Percentiles rank a stretch among this genome's conserved stretches.
These are phyloP conservation scores for Spodoptera exigua DNA, from an alignment of 2,888 invertebrate genomes.

Conservation along the genomic window DNA sequence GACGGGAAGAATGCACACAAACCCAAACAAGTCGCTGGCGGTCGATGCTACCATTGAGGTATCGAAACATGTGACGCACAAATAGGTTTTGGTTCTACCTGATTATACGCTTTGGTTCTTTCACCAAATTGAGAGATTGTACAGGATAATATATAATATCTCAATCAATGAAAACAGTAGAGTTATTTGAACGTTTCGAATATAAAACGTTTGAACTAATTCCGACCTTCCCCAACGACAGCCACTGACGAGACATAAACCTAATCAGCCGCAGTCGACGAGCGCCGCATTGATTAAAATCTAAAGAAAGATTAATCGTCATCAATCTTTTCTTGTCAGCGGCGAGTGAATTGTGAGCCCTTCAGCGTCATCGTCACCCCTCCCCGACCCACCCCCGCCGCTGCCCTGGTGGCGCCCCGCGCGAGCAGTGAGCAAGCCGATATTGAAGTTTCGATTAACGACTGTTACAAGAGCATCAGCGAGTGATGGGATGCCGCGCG, in stretches of 20 bases:
- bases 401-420: not conserved
- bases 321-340: slow-evolving; percentile 57
- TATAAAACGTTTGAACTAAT: no score
- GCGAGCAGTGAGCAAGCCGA: slow-evolving; percentile 13
- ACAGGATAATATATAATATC: no score
- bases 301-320: slow-evolving; percentile 59
- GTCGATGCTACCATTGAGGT: no score
- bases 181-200: no score
- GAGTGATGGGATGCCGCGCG: not conserved
- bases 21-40: no score
- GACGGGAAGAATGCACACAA: no score
- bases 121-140: no score
- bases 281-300: slow-evolving; percentile 57
- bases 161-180: no score
- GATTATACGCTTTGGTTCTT: no score
- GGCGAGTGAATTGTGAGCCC: slow-evolving; percentile 28
- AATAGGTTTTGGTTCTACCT: no score
- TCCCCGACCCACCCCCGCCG: not conserved
- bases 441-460: slow-evolving; percentile 56
- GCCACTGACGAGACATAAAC: slow-evolving; percentile 20
- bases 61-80: no score
- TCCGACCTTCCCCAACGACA: not conserved
- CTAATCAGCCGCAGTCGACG: slow-evolving; percentile 24
- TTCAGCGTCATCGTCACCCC: not conserved
- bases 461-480: slow-evolving; percentile 34